A percentile compares a stretch with the other conserved stretches of the same genome.
Evolutionary conservation across 2,888 invertebrate species (phyloP).

Genomic region (Amphipoea oculea): DNA sequence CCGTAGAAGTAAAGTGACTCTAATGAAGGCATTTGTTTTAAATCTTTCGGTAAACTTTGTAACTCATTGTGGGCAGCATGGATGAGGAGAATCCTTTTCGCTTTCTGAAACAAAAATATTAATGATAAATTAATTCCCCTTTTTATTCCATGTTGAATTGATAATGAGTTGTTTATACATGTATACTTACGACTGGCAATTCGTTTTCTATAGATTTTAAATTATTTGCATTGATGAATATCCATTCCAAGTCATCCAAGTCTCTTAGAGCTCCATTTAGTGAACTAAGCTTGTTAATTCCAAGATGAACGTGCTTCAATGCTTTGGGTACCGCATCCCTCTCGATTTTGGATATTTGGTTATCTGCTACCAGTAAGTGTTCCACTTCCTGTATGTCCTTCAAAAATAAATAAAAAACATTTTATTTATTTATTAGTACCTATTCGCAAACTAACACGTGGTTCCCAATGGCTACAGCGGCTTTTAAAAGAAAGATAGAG

Average conservation of each 20-base stretch:
- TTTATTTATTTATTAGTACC: not conserved
- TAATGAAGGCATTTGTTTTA: slow-evolving; percentile 92
- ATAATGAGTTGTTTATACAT: slow-evolving; percentile 23
- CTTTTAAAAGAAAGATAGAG: too few relatives aligned
- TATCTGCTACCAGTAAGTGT: slow-evolving; percentile 93
- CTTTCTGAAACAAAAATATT: slow-evolving; percentile 80
- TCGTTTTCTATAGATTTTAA: slow-evolving; percentile 94
- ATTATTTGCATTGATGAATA: slow-evolving; percentile 95
- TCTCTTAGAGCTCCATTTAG: slow-evolving; percentile 95
- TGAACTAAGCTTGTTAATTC: slow-evolving; percentile 93
- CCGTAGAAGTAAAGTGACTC: slow-evolving; percentile 93
- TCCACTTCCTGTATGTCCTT: slow-evolving; percentile 91
- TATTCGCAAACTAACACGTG: not conserved
- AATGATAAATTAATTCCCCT: slow-evolving; percentile 5
- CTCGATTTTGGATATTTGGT: slow-evolving; percentile 93
- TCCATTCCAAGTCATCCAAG: slow-evolving; percentile 93
- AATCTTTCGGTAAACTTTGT: slow-evolving; percentile 92
- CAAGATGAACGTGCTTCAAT: slow-evolving; percentile 93
- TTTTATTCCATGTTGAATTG: not conserved
- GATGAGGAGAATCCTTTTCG: slow-evolving; percentile 92
- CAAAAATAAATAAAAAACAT: slow-evolving; percentile 41
- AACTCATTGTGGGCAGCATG: slow-evolving; percentile 94
- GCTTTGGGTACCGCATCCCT: slow-evolving; percentile 93
- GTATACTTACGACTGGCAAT: slow-evolving; percentile 91
- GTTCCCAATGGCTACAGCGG: not conserved